Percentiles rank a stretch among this genome's conserved stretches.
phyloP scores from a whole-genome alignment of 2,888 invertebrate species.

The Calliscelio sp. region DNA sequence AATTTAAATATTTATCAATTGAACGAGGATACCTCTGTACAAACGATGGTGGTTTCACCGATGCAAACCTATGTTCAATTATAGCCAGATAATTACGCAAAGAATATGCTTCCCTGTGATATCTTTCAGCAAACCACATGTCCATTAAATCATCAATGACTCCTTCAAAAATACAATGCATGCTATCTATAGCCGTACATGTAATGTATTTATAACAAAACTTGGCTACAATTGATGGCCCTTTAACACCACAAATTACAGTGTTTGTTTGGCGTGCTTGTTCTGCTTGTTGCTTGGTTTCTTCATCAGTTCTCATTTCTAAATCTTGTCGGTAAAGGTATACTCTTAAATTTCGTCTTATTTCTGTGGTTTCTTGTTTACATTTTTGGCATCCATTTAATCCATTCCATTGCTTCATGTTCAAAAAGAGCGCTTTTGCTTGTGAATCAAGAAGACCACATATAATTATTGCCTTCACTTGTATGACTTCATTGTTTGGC shows the following conservation, averaged over 20 bases:
- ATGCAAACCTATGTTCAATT: background rate
- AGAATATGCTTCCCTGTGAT: no score
- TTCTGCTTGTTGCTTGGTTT: constrained; percentile 11
- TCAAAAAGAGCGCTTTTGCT: constrained; percentile 18
- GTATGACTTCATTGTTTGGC: background rate
- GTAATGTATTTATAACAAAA: constrained; percentile 19
- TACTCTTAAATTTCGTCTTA: constrained; percentile 3
- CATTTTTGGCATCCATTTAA: constrained; percentile 24
- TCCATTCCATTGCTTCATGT: constrained; percentile 41
- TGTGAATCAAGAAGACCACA: constrained; percentile 8
- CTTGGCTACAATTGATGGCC: constrained; percentile 5
- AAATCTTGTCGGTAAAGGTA: constrained; percentile 33
- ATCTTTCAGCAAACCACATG: constrained; percentile 8
- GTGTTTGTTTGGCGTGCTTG: background rate
- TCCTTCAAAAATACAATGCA: constrained; percentile 28
- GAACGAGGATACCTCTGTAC: constrained; percentile 17
- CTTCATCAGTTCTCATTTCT: constrained; percentile 8
- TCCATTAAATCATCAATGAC: constrained; percentile 3
- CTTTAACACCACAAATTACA: constrained; percentile 22
- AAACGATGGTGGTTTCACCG: constrained; percentile 18
- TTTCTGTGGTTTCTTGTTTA: background rate
- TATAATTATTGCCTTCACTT: constrained; percentile 1
- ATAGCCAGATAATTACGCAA: constrained; percentile 3
- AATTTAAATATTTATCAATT: constrained; percentile 1
- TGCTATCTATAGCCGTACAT: constrained; percentile 14